A percentile compares a stretch with the other conserved stretches of the same genome.
These are phyloP conservation scores for Montipora foliosa DNA, from an alignment of 64 coral and sea anemone species.

Conservation along the genomic window DNA sequence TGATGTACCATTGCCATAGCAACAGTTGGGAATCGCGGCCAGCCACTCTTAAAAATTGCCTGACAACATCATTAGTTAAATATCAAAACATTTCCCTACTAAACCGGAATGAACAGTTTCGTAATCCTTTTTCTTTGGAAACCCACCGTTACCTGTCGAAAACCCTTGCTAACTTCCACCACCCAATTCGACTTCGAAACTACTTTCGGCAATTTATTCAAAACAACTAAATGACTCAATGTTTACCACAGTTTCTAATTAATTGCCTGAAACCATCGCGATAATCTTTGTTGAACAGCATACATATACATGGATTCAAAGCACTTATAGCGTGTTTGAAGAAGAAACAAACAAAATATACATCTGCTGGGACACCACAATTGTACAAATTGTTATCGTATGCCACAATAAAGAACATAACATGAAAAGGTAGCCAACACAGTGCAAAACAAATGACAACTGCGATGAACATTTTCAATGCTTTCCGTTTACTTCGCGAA, in stretches of 20 bases:
- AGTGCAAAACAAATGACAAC: conserved; percentile 66
- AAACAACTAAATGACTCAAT: too few relatives aligned
- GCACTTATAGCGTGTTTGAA: conserved; percentile 53
- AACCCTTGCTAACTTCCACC: too few relatives aligned
- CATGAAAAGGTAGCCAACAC: conserved; percentile 64
- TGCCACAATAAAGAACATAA: conserved; percentile 27
- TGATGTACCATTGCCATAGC: too few relatives aligned
- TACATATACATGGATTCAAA: conserved; percentile 65
- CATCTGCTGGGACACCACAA: conserved; percentile 11
- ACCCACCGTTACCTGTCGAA: too few relatives aligned
- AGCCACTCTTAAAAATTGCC: too few relatives aligned
- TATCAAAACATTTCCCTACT: too few relatives aligned
- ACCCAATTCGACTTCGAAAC: too few relatives aligned
- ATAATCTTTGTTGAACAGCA: conserved; percentile 37
- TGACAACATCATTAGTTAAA: too few relatives aligned
- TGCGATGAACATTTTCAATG: conserved; percentile 64
- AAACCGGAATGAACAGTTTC: too few relatives aligned
- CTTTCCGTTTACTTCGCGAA: conserved; percentile 21
- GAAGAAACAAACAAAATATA: conserved; percentile 28
- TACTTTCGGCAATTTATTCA: too few relatives aligned
- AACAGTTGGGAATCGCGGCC: too few relatives aligned
- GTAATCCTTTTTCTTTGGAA: too few relatives aligned
- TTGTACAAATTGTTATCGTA: neutral
- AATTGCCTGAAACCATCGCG: neutral
- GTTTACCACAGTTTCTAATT: neutral